Conservation (phyloP, 2,113 vertebrate species). For the Toxostoma redivivum region DNA sequence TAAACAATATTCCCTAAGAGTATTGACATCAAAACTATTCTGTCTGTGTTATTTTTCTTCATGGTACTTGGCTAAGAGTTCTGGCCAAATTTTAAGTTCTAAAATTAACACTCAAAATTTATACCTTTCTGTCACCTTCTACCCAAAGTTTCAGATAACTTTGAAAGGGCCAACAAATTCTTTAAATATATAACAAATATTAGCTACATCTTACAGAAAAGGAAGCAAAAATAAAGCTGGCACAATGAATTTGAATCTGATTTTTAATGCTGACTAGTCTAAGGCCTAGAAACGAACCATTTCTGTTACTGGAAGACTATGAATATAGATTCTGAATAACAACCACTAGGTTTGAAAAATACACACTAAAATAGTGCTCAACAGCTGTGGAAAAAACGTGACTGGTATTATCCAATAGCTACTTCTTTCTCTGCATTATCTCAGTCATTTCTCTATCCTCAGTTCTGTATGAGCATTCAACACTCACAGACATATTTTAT, state of each 20-base stretch:
- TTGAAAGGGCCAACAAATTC: background rate
- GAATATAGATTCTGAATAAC: background rate
- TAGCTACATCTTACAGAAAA: background rate
- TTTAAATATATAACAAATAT: background rate
- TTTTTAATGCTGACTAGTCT: background rate
- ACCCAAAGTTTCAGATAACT: background rate
- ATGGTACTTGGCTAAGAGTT: background rate
- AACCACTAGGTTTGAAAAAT: background rate
- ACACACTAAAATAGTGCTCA: background rate
- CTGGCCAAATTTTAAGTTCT: background rate
- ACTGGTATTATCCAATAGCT: background rate
- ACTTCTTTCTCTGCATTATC: background rate
- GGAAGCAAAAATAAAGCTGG: background rate
- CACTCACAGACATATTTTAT: background rate
- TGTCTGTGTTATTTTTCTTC: background rate
- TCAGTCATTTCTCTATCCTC: background rate
- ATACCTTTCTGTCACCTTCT: background rate
- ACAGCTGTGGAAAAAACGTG: background rate
- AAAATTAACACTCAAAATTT: background rate
- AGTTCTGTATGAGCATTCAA: background rate
- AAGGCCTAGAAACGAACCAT: background rate
- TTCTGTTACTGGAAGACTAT: background rate
- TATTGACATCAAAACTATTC: background rate
- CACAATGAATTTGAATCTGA: background rate
- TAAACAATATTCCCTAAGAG: background rate